Percentiles rank a stretch among this genome's conserved stretches.
phyloP scores from a whole-genome alignment of 2,113 vertebrate species.

The Abramis brama region DNA sequence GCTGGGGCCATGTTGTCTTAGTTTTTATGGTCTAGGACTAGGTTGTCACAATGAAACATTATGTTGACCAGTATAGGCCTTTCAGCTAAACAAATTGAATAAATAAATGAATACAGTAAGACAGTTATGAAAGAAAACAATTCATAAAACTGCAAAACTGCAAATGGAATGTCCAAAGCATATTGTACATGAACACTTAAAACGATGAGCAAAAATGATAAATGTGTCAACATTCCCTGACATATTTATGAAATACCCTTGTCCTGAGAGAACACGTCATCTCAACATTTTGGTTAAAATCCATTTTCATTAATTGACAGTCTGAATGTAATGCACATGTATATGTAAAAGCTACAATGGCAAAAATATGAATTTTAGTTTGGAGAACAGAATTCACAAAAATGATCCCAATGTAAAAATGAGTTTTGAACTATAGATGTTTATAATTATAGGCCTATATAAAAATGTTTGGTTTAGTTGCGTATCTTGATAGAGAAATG shows the following conservation, averaged over 20 bases:
- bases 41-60: conserved; percentile 12
- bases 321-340: too few relatives aligned
- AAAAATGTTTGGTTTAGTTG: neutral
- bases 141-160: too few relatives aligned
- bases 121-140: neutral
- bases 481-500: neutral
- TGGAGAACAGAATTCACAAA: neutral
- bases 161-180: too few relatives aligned
- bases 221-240: too few relatives aligned
- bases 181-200: too few relatives aligned
- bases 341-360: too few relatives aligned
- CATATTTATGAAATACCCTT: too few relatives aligned
- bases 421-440: neutral
- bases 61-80: neutral
- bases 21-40: neutral
- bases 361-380: neutral
- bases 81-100: neutral
- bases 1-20: neutral
- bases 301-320: too few relatives aligned
- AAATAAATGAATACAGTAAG: neutral
- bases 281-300: too few relatives aligned
- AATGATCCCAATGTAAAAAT: neutral
- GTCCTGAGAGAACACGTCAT: too few relatives aligned
- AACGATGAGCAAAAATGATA: too few relatives aligned
- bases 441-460: neutral